Evolutionary conservation across 2,888 invertebrate species (phyloP).

Genomic region (Zhuqinia jingwanae): DNA sequence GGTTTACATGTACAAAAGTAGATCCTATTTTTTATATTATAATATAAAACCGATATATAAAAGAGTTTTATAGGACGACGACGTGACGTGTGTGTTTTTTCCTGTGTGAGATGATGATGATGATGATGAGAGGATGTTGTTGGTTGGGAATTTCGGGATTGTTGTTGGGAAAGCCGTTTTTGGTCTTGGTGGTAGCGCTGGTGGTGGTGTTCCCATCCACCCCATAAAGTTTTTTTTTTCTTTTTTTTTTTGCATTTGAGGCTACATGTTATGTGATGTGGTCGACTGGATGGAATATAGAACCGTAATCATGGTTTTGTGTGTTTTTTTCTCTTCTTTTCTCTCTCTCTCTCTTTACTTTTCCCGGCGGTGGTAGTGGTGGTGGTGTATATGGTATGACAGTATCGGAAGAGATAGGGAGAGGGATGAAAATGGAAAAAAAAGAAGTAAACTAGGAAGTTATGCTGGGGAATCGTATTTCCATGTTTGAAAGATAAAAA

Average conservation of each 20-base stretch:
- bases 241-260: conserved; percentile 21
- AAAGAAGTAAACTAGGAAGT: conserved; percentile 45
- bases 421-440: conserved; percentile 57
- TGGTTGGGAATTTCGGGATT: conserved; percentile 66
- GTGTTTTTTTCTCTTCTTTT: conserved; percentile 47
- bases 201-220: conserved; percentile 32
- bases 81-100: conserved; percentile 35
- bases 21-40: conserved; percentile 33
- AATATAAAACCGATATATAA: neutral
- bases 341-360: conserved; percentile 44
- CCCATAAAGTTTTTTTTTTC: conserved; percentile 36
- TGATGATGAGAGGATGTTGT: conserved; percentile 37
- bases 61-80: no score
- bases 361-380: no score
- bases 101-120: conserved; percentile 37
- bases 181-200: conserved; percentile 35
- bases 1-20: conserved; percentile 13
- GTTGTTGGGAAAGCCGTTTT: conserved; percentile 67
- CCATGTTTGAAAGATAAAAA: conserved; percentile 11
- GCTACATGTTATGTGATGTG: conserved; percentile 66
- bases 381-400: no score
- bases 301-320: conserved; percentile 74
- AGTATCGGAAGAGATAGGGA: no score
- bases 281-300: conserved; percentile 72
- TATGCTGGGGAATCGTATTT: conserved; percentile 40